Percentiles rank a stretch among this genome's conserved stretches.
phyloP scores from a whole-genome alignment of 2,888 invertebrate species.

The Drosophila merina region DNA sequence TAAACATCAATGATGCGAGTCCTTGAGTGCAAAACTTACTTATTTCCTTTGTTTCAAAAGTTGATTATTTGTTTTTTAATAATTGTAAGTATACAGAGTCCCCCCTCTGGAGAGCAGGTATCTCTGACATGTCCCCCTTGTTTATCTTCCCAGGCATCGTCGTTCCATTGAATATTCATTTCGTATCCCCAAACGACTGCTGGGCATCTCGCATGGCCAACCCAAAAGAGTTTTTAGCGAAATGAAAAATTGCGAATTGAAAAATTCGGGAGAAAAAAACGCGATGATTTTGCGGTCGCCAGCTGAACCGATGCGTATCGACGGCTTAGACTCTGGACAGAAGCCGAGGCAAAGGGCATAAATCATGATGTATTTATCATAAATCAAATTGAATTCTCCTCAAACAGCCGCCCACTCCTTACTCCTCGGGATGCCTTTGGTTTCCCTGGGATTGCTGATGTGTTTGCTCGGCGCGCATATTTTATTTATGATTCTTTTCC shows the following conservation, averaged over 20 bases:
- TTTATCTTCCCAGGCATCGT: neutral
- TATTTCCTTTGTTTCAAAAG: neutral
- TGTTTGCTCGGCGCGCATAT: constrained; percentile 59
- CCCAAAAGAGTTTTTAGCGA: constrained; percentile 56
- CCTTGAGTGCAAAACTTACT: neutral
- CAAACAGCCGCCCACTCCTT: constrained; percentile 25
- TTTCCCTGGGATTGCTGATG: constrained; percentile 21
- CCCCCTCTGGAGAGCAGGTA: constrained; percentile 3
- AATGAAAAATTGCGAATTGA: constrained; percentile 65
- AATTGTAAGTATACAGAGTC: neutral
- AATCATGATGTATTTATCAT: constrained; percentile 77
- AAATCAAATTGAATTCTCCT: constrained; percentile 74
- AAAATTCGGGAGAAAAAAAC: constrained; percentile 56
- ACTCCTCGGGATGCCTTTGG: constrained; percentile 1
- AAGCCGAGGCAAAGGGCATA: constrained; percentile 71
- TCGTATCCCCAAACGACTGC: constrained; percentile 22
- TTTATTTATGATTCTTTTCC: constrained; percentile 76
- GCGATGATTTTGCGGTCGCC: constrained; percentile 60
- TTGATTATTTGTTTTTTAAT: neutral
- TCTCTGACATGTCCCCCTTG: neutral
- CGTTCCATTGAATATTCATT: neutral
- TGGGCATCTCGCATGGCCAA: constrained; percentile 20
- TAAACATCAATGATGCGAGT: neutral
- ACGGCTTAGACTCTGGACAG: constrained; percentile 66
- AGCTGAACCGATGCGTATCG: constrained; percentile 47